Percentiles rank a stretch among this genome's conserved stretches.
Evolutionary conservation across 2,797 vertebrate species (phyloP).

Genomic region (Varecia variegata): DNA sequence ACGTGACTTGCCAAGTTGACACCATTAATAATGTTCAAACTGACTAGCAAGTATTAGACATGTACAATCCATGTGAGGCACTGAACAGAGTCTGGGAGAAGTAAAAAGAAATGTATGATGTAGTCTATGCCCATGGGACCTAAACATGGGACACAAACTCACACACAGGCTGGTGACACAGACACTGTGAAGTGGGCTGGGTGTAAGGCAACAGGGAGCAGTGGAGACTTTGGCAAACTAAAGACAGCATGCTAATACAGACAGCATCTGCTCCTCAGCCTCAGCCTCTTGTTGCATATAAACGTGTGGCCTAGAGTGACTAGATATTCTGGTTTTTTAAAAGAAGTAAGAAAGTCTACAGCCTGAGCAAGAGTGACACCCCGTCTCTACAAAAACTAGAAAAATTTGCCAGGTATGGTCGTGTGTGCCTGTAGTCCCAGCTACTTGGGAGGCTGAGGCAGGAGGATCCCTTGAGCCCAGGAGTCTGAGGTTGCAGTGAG

Average conservation of each 20-base stretch:
- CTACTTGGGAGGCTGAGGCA: background rate
- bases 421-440: background rate
- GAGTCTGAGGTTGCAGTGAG: background rate
- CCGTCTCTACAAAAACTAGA: background rate
- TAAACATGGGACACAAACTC: background rate
- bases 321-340: background rate
- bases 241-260: background rate
- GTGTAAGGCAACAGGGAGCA: background rate
- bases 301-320: background rate
- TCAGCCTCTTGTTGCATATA: background rate
- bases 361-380: background rate
- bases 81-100: background rate
- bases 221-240: background rate
- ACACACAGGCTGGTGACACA: background rate
- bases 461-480: background rate
- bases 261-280: background rate
- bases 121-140: background rate
- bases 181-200: background rate
- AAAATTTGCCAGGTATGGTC: background rate
- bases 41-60: background rate
- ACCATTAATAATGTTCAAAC: background rate
- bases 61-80: background rate
- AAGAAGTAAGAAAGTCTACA: background rate
- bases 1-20: background rate
- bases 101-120: background rate